Evolutionary conservation across 2,888 invertebrate species (phyloP).

Genomic region (Sturmia bella): DNA sequence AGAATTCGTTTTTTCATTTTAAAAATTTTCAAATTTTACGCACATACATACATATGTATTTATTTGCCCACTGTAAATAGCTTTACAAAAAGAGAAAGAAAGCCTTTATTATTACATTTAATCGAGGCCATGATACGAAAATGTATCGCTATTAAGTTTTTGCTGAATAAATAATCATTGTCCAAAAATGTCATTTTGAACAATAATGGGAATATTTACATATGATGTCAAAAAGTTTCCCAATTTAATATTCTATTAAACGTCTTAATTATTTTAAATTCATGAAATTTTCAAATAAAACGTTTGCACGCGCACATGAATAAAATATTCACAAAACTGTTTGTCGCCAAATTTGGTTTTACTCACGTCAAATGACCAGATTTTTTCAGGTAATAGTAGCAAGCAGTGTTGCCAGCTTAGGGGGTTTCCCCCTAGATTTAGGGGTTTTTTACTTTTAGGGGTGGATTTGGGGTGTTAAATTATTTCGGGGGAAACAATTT

Average conservation of each 20-base stretch:
- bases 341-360: no score
- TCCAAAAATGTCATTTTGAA: background rate
- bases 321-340: no score
- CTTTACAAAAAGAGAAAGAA: background rate
- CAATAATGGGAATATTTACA: conserved; percentile 46
- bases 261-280: conserved; percentile 57
- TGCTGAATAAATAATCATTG: background rate
- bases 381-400: no score
- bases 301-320: no score
- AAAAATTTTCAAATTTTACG: no score
- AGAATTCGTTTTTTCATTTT: no score
- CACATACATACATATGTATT: background rate
- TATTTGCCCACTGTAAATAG: background rate
- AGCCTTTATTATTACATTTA: background rate
- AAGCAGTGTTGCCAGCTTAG: no score
- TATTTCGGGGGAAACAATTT: no score
- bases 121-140: background rate
- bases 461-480: no score
- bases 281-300: background rate
- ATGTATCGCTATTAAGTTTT: background rate
- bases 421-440: no score
- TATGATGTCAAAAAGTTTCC: conserved; percentile 30
- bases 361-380: no score
- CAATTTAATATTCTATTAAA: conserved; percentile 38
- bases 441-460: no score